Percentiles rank a stretch among this genome's conserved stretches.
phyloP scores from a whole-genome alignment of 2,113 vertebrate species.

The Saguinus midas region DNA sequence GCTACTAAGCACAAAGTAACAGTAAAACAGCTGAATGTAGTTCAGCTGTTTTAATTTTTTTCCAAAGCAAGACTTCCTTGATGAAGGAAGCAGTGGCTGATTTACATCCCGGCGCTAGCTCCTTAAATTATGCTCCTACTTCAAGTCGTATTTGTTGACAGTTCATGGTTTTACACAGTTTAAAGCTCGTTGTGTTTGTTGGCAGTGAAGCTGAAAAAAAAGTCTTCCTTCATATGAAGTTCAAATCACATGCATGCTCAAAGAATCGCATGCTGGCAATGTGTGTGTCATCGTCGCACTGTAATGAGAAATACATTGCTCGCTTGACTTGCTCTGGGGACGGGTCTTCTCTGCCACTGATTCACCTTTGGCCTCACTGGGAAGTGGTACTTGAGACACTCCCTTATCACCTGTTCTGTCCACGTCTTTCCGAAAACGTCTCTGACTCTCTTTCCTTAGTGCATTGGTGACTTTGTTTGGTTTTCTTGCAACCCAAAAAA shows the following conservation, averaged over 20 bases:
- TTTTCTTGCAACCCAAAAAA: too few relatives aligned
- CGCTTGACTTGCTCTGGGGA: rapidly evolving
- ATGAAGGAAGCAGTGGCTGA: background rate
- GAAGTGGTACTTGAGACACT: background rate
- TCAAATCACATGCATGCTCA: rapidly evolving
- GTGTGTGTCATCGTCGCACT: rapidly evolving
- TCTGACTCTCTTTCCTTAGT: background rate
- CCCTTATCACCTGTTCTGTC: rapidly evolving
- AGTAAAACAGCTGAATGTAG: background rate
- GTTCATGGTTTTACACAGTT: too few relatives aligned
- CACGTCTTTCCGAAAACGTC: rapidly evolving
- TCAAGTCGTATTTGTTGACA: background rate
- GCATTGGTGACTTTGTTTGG: rapidly evolving
- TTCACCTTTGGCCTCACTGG: rapidly evolving
- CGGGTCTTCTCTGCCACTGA: background rate
- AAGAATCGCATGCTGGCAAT: rapidly evolving
- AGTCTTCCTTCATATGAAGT: background rate
- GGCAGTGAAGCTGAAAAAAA: background rate
- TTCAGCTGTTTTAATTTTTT: background rate
- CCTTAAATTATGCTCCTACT: background rate
- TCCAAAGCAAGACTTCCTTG: background rate
- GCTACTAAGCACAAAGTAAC: background rate
- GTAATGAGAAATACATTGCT: background rate
- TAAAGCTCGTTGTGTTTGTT: too few relatives aligned
- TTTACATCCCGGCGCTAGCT: background rate